phyloP scores from a whole-genome alignment of 2,797 vertebrate species.

The Pantherophis vulpinus region DNA sequence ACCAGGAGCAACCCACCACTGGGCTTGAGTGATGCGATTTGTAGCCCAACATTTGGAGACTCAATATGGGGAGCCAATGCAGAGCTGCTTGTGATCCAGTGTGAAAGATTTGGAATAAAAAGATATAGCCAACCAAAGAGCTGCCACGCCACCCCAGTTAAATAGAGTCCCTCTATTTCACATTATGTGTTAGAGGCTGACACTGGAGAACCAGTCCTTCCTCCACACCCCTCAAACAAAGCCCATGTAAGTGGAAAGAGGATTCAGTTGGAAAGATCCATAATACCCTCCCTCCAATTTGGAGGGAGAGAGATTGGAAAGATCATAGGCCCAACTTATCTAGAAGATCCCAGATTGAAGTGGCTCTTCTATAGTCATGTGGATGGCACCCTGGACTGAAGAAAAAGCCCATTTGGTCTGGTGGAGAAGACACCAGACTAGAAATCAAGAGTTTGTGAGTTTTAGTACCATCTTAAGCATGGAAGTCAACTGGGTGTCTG shows the following conservation, averaged over 20 bases:
- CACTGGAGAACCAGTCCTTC: background rate
- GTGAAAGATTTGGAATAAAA: background rate
- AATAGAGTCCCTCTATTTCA: background rate
- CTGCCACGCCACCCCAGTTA: background rate
- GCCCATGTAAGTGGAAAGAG: background rate
- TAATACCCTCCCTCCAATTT: background rate
- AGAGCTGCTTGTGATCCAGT: background rate
- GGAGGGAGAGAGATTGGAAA: background rate
- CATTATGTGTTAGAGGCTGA: background rate
- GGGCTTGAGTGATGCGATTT: background rate
- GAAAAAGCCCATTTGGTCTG: background rate
- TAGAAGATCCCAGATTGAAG: background rate
- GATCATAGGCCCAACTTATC: background rate
- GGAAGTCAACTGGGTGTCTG: too few species aligned
- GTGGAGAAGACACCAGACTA: background rate
- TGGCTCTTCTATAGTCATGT: background rate
- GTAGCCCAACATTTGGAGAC: background rate
- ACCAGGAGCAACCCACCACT: too few species aligned
- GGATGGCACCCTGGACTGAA: background rate
- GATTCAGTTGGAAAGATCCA: background rate
- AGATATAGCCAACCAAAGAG: background rate
- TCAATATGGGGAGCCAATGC: background rate
- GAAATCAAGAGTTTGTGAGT: background rate
- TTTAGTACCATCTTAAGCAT: too few species aligned
- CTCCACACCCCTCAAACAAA: background rate